phyloP scores from a whole-genome alignment of 2,113 vertebrate species.

The Anolis carolinensis region DNA sequence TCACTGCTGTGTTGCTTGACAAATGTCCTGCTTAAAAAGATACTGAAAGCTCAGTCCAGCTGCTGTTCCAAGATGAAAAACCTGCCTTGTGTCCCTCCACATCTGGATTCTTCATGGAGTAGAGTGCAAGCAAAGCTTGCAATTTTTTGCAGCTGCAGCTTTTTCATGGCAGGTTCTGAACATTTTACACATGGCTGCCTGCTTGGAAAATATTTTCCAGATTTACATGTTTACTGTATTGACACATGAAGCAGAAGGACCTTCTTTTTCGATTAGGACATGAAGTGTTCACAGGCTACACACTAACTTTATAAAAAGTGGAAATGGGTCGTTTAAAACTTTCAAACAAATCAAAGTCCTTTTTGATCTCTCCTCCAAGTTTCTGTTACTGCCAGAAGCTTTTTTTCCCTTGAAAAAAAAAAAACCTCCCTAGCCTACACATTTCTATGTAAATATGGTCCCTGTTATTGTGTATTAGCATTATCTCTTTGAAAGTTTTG shows the following conservation, averaged over 20 bases:
- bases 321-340: slow-evolving; percentile 82
- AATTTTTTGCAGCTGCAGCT: slow-evolving; percentile 82
- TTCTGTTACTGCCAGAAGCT: slow-evolving; percentile 71
- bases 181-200: slow-evolving; percentile 87
- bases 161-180: slow-evolving; percentile 85
- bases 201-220: slow-evolving; percentile 86
- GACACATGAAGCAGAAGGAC: slow-evolving; percentile 79
- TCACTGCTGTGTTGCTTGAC: slow-evolving; percentile 62
- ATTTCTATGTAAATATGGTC: slow-evolving; percentile 70
- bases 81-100: slow-evolving; percentile 59
- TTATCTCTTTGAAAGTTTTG: slow-evolving; percentile 62
- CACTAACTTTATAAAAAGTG: slow-evolving; percentile 80
- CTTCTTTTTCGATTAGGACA: slow-evolving; percentile 73
- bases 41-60: slow-evolving; percentile 60
- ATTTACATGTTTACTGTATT: slow-evolving; percentile 81
- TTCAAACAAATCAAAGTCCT: slow-evolving; percentile 81
- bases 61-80: slow-evolving; percentile 57
- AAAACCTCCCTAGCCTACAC: slow-evolving; percentile 55
- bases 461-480: slow-evolving; percentile 71
- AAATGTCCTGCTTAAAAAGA: slow-evolving; percentile 59
- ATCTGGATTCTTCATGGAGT: slow-evolving; percentile 78
- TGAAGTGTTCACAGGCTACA: slow-evolving; percentile 69
- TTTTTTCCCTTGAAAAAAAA: slow-evolving; percentile 62
- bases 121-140: slow-evolving; percentile 72
- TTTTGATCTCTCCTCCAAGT: slow-evolving; percentile 80